Conservation (phyloP, 2,797 vertebrate genomes). For the Babyrousa celebensis region DNA sequence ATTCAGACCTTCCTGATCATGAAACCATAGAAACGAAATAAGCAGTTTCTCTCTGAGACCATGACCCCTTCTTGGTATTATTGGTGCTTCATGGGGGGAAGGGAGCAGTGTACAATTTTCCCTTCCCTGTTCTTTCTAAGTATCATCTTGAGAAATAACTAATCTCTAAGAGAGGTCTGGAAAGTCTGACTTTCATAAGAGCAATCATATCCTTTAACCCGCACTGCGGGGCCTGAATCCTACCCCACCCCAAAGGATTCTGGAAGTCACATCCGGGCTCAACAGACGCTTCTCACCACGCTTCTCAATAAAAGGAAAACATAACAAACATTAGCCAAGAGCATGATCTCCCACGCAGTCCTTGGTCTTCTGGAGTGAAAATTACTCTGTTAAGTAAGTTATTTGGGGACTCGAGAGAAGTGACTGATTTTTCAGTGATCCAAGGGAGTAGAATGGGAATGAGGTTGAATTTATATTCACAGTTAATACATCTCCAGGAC, state of each 20-base stretch:
- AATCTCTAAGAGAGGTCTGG: conserved; percentile 5
- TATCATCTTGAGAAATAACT: conserved; percentile 56
- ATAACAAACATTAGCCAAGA: not conserved
- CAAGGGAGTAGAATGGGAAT: conserved; percentile 83
- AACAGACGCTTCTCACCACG: not conserved
- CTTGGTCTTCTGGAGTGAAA: conserved; percentile 82
- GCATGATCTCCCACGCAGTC: conserved; percentile 75
- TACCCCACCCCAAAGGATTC: conserved; percentile 53
- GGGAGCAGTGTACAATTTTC: not conserved
- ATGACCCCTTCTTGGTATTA: conserved; percentile 38
- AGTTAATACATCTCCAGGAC: conserved; percentile 84
- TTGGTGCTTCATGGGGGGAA: conserved; percentile 14
- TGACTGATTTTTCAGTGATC: conserved; percentile 88
- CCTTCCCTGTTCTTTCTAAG: conserved; percentile 24
- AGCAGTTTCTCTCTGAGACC: conserved; percentile 32
- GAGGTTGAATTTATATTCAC: conserved; percentile 86
- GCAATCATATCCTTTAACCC: not conserved
- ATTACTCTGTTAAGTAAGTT: conserved; percentile 85
- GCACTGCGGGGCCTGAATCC: not conserved
- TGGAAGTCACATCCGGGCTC: conserved; percentile 2
- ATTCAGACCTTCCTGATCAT: not conserved
- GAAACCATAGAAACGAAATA: conserved; percentile 25
- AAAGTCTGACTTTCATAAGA: conserved; percentile 51
- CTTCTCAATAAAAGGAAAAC: conserved; percentile 45
- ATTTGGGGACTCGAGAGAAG: conserved; percentile 78